These are phyloP conservation scores for Gandaritis pyraliata DNA, from an alignment of 2,888 invertebrate species.

Conservation along the genomic window DNA sequence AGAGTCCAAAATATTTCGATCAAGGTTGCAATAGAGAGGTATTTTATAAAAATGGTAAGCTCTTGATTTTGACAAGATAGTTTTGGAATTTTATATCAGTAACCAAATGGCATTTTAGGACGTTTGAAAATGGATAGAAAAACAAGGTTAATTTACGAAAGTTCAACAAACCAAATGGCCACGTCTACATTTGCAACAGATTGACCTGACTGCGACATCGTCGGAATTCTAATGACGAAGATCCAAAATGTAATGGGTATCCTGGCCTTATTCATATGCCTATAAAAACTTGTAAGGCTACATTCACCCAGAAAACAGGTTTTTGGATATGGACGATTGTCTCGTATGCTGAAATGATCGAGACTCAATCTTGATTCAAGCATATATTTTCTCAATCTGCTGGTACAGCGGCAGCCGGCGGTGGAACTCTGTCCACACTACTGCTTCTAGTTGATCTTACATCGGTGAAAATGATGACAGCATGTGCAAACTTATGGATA, in stretches of 20 bases:
- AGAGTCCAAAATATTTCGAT: conserved; percentile 19
- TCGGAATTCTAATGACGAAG: conserved; percentile 13
- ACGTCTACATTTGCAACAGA: conserved; percentile 11
- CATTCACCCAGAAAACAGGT: conserved; percentile 6
- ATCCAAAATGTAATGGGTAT: conserved; percentile 9
- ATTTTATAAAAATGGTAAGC: background rate
- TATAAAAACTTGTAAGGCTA: conserved; percentile 4
- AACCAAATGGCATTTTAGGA: no score
- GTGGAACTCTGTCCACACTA: no score
- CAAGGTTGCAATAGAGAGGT: conserved; percentile 23
- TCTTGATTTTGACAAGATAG: background rate
- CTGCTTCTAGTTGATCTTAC: no score
- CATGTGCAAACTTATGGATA: no score
- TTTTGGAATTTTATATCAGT: no score
- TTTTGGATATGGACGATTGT: background rate
- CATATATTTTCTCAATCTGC: no score
- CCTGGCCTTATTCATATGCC: background rate
- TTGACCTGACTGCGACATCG: conserved; percentile 3
- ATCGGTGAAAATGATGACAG: no score
- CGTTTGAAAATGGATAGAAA: background rate
- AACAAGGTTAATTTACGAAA: background rate
- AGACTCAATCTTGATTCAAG: no score
- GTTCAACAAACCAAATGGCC: background rate
- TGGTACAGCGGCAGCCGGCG: no score
- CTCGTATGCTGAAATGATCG: no score